These are phyloP conservation scores for Aix galericulata DNA, from an alignment of 2,113 vertebrate species.

Conservation along the genomic window DNA sequence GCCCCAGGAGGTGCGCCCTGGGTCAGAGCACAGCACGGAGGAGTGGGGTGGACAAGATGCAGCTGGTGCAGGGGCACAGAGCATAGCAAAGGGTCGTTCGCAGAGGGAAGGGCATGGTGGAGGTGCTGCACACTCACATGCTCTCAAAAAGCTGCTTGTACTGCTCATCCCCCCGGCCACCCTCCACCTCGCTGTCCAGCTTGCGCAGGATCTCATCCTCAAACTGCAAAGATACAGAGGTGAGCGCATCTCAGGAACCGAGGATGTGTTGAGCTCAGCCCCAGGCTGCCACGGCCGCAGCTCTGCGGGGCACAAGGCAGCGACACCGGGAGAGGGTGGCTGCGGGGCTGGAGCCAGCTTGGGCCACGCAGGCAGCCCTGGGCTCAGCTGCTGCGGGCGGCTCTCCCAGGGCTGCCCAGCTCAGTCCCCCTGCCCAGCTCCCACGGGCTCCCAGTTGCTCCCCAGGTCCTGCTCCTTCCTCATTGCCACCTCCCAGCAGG, in stretches of 20 bases:
- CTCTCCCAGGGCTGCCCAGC: too few relatives aligned
- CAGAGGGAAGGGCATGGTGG: neutral
- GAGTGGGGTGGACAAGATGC: fast-evolving
- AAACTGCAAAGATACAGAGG: neutral
- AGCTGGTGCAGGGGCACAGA: neutral
- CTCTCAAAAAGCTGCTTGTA: slow-evolving; percentile 68
- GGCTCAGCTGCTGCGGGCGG: neutral
- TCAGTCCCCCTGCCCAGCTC: neutral
- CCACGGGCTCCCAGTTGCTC: neutral
- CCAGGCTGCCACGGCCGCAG: neutral
- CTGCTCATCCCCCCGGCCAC: slow-evolving; percentile 60
- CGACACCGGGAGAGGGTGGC: neutral
- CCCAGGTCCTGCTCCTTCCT: neutral
- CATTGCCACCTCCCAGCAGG: fast-evolving
- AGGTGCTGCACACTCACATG: slow-evolving; percentile 17
- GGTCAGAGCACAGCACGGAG: neutral
- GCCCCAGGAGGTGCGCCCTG: fast-evolving
- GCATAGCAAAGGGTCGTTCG: neutral
- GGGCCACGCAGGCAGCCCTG: neutral
- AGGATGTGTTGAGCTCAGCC: neutral
- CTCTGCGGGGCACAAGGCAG: fast-evolving
- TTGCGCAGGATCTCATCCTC: slow-evolving; percentile 66
- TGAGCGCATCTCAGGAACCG: fast-evolving
- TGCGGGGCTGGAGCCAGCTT: neutral
- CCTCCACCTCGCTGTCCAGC: slow-evolving; percentile 72